Base-by-base conservation (phyloP, 2,797 vertebrate species). In the Syndactyla subalaris region DNA sequence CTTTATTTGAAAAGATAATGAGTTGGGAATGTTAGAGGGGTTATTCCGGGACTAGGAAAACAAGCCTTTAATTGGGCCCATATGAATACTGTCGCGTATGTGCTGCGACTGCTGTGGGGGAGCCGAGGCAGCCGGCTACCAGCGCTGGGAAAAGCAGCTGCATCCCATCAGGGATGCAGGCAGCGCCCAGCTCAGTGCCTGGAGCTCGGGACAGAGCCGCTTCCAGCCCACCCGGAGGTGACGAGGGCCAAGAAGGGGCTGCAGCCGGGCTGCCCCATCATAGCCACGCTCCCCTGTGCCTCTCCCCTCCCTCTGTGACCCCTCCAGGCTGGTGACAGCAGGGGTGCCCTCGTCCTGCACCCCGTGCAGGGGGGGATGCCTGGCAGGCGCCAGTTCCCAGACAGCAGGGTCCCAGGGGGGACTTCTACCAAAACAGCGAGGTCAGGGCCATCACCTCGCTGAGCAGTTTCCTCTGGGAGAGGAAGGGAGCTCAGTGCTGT, bases 1-100 rank as follows among this genome's bases (percentile, higher is more conserved):
- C 94, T 88, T 95, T 90, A 84, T 92, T 95, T 80, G 55, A 78
- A 93, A 95, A 94, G 88, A 87, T 97, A 95, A 88, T 74, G 91
- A 93, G 92, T 94, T 81, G 81, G 52, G 90, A 91, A 90, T 81
- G 95, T 86, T 84, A 49, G 83, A 95, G 70, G 55, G 94, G 96
- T 97, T 98, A 97, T 98, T 97, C 96, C 72, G 86, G 96, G 97
- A 98, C 97, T 97, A 97, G 93, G 93, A 96, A 96, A 98, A 97
- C 96, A 97, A 97, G 96, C 79, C 78, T 95, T 91, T 98, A 98
- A 98, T 98, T 96, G 92, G 93, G 96, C 97, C 97, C 98, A 98
- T 97, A 98, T 98, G 98, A 96, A 96, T 88, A 81, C 82, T 92
- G 85, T 90, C 54, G 67, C 95, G 52, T 83, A 55, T 70, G 93